phyloP scores from a whole-genome alignment of 2,113 vertebrate species.

The Prolemur simus region DNA sequence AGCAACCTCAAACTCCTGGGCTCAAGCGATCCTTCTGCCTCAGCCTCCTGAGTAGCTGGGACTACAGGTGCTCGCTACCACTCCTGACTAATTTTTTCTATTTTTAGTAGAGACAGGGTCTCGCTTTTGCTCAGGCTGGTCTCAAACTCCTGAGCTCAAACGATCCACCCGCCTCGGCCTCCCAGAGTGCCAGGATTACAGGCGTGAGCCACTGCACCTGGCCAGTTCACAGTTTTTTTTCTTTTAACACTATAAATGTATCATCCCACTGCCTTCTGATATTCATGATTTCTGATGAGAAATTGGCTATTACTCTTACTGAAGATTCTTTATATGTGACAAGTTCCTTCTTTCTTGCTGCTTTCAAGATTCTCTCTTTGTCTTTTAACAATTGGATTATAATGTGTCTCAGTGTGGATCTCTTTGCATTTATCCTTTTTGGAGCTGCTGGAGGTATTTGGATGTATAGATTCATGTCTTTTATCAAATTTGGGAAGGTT shows the following conservation, averaged over 20 bases:
- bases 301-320: not conserved
- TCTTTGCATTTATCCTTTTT: not conserved
- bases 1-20: too few relatives aligned
- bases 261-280: not conserved
- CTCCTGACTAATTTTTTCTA: too few relatives aligned
- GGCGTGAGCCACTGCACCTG: too few relatives aligned
- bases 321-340: not conserved
- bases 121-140: too few relatives aligned
- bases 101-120: too few relatives aligned
- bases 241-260: not conserved
- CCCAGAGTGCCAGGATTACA: too few relatives aligned
- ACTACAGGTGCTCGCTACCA: too few relatives aligned
- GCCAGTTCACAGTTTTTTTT: not conserved
- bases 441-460: not conserved
- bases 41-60: too few relatives aligned
- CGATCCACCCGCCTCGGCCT: too few relatives aligned
- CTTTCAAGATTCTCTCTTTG: not conserved
- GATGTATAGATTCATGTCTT: not conserved
- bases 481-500: conserved; percentile 1
- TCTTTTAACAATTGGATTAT: not conserved
- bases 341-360: not conserved
- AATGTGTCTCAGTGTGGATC: not conserved
- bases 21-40: too few relatives aligned
- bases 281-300: not conserved
- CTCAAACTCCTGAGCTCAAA: too few relatives aligned